Evolutionary conservation across 2,113 vertebrate genomes (phyloP), one percentile per base, ranked within the genome.

Genomic region (Colistium nudipinnis): DNA sequence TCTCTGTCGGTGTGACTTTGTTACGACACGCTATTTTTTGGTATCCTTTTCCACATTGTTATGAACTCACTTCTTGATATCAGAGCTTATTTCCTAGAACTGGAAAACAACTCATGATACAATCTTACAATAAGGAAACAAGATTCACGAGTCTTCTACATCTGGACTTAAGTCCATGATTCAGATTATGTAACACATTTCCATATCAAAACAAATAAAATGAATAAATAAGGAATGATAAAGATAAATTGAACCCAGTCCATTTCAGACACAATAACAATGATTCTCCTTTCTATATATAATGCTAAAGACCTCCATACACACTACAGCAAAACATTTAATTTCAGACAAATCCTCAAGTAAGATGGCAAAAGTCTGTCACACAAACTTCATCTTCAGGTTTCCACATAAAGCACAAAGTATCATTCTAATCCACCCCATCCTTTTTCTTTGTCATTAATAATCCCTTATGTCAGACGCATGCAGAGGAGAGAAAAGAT

Each of bases 391-490:
- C 4, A 48, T 7, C 7, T 7, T 51, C 5, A 30, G 49, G 2
- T 7, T 7, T 43, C 22, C 38, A 53, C 24, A 30, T 39, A 6
- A 12, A 53, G 36, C 19, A 38, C 25, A 19, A 38, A 9, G 2
- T n/a, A 48, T 22, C 16, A 19, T 52, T n/a, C 16, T 72, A 12
- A 27, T 65, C 48, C 62, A 59, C 51, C 9, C 36, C 30, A 19
- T 16, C 4, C 11, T 65, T 59, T 48, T 55, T 20, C 22, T 35
- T 45, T 39, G 17, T 27, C 64, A 17, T 45, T 54, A 10, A 20
- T 66, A 67, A 79, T 79, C 57, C 54, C 22, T 27, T 4, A 1
- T 74, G 63, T 76, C 70, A 74, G 22, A 38, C 45, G 19, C 59
- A 47, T 55, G 62, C 53, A 30, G 38, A 54, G 66, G 39, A 62